Base-by-base conservation (phyloP, 2,888 invertebrate genomes). In the Magallana nippona region DNA sequence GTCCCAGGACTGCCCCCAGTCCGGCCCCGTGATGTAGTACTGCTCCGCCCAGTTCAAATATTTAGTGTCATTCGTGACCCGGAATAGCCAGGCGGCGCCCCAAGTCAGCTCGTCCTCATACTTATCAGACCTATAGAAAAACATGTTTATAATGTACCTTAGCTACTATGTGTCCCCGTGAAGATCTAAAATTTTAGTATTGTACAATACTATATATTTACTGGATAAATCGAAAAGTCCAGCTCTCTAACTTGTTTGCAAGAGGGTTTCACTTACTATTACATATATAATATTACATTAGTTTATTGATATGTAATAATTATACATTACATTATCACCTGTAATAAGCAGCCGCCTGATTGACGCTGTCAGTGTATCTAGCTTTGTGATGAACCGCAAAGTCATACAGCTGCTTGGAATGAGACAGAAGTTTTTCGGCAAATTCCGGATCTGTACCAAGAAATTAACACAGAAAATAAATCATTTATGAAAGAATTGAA, bases 1-100 rank as follows among this genome's bases (percentile, higher is more conserved):
- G 82, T 92, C 92, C 93, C 93, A 93, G 8, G 90, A 91, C 83
- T 90, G 89, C 0, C 90, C 92, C 91, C 91, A 91, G 5, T 87
- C 89, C 19, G 89, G 83, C 0, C 88, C 91, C 2, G 85, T 83
- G 55, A 79, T 84, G 19, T 89, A 86, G 83, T 87, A 87, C 10
- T 86, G 83, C 85, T 90, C 86, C 0, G 92, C 92, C 32, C 88
- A 86, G 8, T 82, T 84, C 56, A 92, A 86, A 86, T 93, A 93
- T n/a, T 82, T 44, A 32, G 85, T 71, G 1, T 92, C 90, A 1
- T 87, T 86, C 5, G 92, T 93, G 1, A 92, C 93, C 78, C 87
- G 88, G 84, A 90, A 90, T 82, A 93, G 83, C 93, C 93, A 93
- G 2, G 87, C 85, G 0, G 88, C 92, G 3, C 89, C 91, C 92